These are phyloP conservation scores for Lordiphosa andalusiaca DNA, from an alignment of 2,888 invertebrate genomes.

Conservation along the genomic window DNA sequence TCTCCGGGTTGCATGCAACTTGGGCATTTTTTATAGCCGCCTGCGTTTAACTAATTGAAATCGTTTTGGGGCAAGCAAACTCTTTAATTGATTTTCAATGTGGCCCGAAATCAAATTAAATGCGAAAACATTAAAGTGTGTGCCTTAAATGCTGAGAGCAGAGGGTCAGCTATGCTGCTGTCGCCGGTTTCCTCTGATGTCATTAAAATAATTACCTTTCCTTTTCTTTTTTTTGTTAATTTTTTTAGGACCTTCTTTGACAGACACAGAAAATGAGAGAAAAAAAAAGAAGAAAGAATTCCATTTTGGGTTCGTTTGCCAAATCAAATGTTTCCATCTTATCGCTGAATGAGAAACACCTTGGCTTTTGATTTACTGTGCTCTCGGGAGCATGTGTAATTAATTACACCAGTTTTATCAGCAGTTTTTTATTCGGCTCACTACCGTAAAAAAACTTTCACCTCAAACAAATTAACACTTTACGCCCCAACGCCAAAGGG, in stretches of 20 bases:
- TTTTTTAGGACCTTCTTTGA: constrained; percentile 6
- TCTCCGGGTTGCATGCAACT: constrained; percentile 24
- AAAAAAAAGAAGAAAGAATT: not conserved
- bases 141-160: constrained; percentile 16
- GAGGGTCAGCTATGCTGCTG: constrained; percentile 3
- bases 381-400: constrained; percentile 42
- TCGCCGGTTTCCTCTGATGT: constrained; percentile 40
- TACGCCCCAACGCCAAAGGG: constrained; percentile 24
- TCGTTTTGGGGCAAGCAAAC: constrained; percentile 40
- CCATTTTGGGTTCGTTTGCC: constrained; percentile 19
- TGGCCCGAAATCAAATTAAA: constrained; percentile 3
- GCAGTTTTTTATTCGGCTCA: constrained; percentile 3
- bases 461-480: constrained; percentile 43
- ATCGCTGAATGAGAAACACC: constrained; percentile 48
- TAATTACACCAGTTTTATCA: constrained; percentile 41
- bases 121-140: constrained; percentile 46
- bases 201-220: constrained; percentile 62
- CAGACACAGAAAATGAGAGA: not conserved
- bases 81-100: constrained; percentile 52
- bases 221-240: constrained; percentile 16
- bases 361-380: constrained; percentile 50
- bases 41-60: constrained; percentile 68
- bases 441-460: constrained; percentile 30
- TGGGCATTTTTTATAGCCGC: constrained; percentile 50
- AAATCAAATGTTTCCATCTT: constrained; percentile 54